Evolutionary conservation across 1,140 invertebrate species (phyloP).

Genomic region (Heliconius eleuchia): DNA sequence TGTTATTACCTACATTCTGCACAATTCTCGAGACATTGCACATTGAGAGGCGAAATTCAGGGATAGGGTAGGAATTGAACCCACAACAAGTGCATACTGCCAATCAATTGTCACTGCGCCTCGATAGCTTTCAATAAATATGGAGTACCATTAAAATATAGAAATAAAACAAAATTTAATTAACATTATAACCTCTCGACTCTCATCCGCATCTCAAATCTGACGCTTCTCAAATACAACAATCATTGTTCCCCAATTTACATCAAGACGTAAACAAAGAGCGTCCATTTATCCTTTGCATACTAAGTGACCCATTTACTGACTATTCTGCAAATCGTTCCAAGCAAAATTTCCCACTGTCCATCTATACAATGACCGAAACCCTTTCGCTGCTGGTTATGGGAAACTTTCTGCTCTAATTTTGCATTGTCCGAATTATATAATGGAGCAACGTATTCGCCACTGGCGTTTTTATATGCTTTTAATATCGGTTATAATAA

Average conservation of each 20-base stretch:
- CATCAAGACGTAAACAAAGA: slow-evolving; percentile 70
- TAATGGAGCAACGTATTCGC: slow-evolving; percentile 67
- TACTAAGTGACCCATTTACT: slow-evolving; percentile 69
- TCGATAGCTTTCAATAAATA: too few relatives aligned
- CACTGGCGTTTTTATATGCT: slow-evolving; percentile 71
- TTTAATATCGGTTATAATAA: slow-evolving; percentile 66
- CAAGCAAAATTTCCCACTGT: slow-evolving; percentile 75
- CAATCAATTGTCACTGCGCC: too few relatives aligned
- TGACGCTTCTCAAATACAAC: slow-evolving; percentile 54
- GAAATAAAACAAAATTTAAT: not conserved
- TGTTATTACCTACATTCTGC: too few relatives aligned
- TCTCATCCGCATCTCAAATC: slow-evolving; percentile 31
- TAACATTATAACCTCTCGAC: not conserved
- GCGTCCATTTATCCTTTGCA: slow-evolving; percentile 45
- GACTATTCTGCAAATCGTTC: slow-evolving; percentile 63
- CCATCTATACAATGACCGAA: slow-evolving; percentile 60
- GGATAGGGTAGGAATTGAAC: too few relatives aligned
- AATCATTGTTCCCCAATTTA: slow-evolving; percentile 67
- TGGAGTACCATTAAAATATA: not conserved
- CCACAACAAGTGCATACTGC: too few relatives aligned
- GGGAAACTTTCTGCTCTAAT: slow-evolving; percentile 76
- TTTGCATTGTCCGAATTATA: slow-evolving; percentile 74
- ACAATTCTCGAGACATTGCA: too few relatives aligned
- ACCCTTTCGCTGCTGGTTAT: slow-evolving; percentile 75
- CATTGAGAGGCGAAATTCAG: too few relatives aligned